Evolutionary conservation across 2,888 invertebrate genomes (phyloP).

Genomic region (Hermodice carunculata): DNA sequence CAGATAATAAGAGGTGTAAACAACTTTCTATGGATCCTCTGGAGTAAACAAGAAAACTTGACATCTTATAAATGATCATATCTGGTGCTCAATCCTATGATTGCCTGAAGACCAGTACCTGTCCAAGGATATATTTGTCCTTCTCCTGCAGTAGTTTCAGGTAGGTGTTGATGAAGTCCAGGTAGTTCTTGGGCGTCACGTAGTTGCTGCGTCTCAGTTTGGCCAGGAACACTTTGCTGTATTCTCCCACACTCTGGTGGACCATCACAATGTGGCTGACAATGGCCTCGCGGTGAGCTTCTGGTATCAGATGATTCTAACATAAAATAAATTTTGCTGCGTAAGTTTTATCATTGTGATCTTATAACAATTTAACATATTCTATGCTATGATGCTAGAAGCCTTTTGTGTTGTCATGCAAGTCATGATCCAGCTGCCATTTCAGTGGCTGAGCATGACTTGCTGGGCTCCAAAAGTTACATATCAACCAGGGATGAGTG

Average conservation of each 20-base stretch:
- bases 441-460: background rate
- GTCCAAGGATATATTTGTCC: constrained; percentile 72
- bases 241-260: constrained; percentile 81
- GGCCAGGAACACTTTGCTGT: constrained; percentile 80
- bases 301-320: constrained; percentile 79
- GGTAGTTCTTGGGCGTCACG: constrained; percentile 92
- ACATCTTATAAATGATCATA: background rate
- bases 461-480: constrained; percentile 3
- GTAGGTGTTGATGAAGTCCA: constrained; percentile 88
- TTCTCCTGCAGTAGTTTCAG: constrained; percentile 82
- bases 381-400: background rate
- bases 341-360: background rate
- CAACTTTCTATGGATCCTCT: background rate
- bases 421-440: background rate
- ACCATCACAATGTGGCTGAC: constrained; percentile 90
- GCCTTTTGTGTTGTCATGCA: background rate
- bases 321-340: constrained; percentile 3
- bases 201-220: constrained; percentile 86
- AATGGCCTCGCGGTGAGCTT: constrained; percentile 78
- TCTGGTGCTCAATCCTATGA: too few relatives aligned
- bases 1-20: too few relatives aligned
- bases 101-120: constrained; percentile 62
- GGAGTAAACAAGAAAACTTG: background rate
- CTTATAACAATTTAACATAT: background rate
- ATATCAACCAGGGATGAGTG: too few relatives aligned